phyloP scores from a whole-genome alignment of 2,888 invertebrate genomes.

The Eilema caniola region DNA sequence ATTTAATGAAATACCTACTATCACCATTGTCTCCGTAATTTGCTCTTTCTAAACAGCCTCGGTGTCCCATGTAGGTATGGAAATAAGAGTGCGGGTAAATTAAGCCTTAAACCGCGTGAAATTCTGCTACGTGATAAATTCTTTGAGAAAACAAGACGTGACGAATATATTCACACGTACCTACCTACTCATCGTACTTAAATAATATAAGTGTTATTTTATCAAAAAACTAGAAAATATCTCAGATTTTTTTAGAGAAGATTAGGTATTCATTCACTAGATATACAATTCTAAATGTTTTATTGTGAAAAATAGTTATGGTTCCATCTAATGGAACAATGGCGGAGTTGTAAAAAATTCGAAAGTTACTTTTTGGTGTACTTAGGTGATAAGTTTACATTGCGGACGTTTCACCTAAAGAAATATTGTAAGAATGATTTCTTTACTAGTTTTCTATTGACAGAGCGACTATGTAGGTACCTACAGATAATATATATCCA shows the following conservation, averaged over 20 bases:
- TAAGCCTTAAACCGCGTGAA: neutral
- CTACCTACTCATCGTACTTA: neutral
- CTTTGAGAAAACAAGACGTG: neutral
- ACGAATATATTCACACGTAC: neutral
- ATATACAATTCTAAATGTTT: constrained; percentile 1
- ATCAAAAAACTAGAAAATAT: neutral
- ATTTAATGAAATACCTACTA: no score
- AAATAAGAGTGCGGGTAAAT: neutral
- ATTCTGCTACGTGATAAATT: neutral
- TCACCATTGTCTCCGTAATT: neutral
- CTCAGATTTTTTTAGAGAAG: neutral
- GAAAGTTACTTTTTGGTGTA: neutral
- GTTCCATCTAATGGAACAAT: neutral
- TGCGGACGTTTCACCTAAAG: neutral
- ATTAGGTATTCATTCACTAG: neutral
- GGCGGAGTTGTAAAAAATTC: neutral
- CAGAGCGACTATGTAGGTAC: neutral
- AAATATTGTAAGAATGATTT: neutral
- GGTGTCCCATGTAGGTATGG: neutral
- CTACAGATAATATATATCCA: neutral
- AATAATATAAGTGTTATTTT: neutral
- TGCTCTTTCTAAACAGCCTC: neutral
- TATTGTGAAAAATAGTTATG: constrained; percentile 1
- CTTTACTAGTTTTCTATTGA: neutral
- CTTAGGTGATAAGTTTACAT: neutral